phyloP scores from a whole-genome alignment of 2,113 vertebrate species.

The Piaya cayana region DNA sequence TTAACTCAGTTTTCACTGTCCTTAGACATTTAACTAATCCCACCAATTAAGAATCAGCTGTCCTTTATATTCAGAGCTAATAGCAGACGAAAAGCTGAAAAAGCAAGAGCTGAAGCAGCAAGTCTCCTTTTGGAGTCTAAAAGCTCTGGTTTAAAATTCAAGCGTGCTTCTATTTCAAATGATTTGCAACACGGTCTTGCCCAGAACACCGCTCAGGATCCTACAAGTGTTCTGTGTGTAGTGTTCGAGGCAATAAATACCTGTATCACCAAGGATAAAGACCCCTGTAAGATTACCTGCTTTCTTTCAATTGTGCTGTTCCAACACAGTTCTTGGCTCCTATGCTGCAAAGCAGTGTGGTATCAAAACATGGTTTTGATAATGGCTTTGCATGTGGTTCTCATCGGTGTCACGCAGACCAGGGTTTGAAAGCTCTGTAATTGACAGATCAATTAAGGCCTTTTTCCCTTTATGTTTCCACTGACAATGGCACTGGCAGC shows the following conservation, averaged over 20 bases:
- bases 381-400: not conserved
- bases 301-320: not conserved
- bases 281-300: not conserved
- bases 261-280: not conserved
- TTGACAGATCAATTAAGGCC: not conserved
- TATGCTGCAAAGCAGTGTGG: not conserved
- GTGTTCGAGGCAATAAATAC: not conserved
- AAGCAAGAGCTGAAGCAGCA: not conserved
- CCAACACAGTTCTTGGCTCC: not conserved
- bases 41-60: not conserved
- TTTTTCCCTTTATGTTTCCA: slow-evolving; percentile 9
- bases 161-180: not conserved
- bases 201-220: not conserved
- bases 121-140: not conserved
- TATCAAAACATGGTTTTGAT: not conserved
- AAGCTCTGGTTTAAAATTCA: not conserved
- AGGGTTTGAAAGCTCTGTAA: slow-evolving; percentile 5
- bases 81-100: not conserved
- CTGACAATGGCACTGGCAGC: slow-evolving; percentile 40
- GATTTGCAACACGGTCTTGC: not conserved
- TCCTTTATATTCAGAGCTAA: not conserved
- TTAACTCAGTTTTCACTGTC: not conserved
- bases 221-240: not conserved
- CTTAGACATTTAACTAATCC: not conserved
- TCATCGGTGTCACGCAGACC: not conserved